Conservation (phyloP, 64 coral and sea anemone species). For the Pachyseris speciosa region DNA sequence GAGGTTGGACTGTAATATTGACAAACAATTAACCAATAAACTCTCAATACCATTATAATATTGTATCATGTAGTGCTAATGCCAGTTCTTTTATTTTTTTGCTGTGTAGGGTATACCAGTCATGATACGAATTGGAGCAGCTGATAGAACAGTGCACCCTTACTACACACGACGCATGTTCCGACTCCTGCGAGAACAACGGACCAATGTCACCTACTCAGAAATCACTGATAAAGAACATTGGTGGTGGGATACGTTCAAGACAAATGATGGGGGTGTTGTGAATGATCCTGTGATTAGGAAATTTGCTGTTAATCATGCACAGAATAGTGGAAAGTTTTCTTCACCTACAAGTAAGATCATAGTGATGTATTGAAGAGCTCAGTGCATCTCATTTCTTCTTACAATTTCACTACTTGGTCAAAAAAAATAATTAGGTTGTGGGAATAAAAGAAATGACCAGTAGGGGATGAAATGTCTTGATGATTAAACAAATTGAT, state of each 20-base stretch:
- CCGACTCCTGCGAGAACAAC: slow-evolving; percentile 80
- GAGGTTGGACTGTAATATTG: too few relatives aligned
- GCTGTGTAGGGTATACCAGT: slow-evolving; percentile 79
- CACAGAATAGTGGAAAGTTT: neutral
- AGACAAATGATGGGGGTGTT: slow-evolving; percentile 93
- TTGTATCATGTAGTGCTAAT: too few relatives aligned
- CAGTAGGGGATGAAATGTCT: too few relatives aligned
- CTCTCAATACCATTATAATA: too few relatives aligned
- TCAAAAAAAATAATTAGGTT: too few relatives aligned
- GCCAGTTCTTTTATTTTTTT: neutral
- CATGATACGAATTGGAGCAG: slow-evolving; percentile 88
- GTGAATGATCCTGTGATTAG: slow-evolving; percentile 93
- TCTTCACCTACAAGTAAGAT: neutral
- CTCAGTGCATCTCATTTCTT: too few relatives aligned
- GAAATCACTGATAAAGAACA: slow-evolving; percentile 89
- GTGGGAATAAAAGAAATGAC: too few relatives aligned
- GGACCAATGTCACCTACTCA: slow-evolving; percentile 87
- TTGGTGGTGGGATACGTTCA: slow-evolving; percentile 98
- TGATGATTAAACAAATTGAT: too few relatives aligned
- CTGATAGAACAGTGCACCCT: slow-evolving; percentile 89
- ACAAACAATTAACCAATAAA: too few relatives aligned
- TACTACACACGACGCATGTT: slow-evolving; percentile 95
- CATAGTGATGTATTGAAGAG: neutral
- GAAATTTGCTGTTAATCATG: slow-evolving; percentile 80
- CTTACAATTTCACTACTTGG: too few relatives aligned